phyloP scores from a whole-genome alignment of 2,797 vertebrate species.

The Chromis chromis region DNA sequence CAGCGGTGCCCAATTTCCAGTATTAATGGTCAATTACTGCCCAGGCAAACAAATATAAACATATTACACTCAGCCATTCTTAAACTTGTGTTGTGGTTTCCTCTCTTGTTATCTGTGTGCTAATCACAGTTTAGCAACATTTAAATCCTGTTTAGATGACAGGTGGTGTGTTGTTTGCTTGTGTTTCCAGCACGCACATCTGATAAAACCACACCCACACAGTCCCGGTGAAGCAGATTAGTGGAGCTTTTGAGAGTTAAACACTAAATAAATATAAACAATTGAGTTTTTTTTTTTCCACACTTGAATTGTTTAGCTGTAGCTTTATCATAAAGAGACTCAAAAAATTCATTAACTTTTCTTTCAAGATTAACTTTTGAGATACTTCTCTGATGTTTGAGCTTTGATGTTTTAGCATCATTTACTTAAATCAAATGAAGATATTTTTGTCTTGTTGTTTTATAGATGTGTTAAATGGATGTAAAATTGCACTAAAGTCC shows the following conservation, averaged over 20 bases:
- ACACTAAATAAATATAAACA: background rate
- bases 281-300: too few relatives aligned
- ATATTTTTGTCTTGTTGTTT: background rate
- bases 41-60: too few relatives aligned
- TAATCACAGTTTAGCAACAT: too few relatives aligned
- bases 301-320: too few relatives aligned
- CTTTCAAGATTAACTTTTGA: background rate
- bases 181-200: background rate
- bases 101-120: too few relatives aligned
- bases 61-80: background rate
- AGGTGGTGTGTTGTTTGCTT: slow-evolving; percentile 17
- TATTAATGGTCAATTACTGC: too few relatives aligned
- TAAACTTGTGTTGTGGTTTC: background rate
- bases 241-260: background rate
- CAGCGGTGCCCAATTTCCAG: background rate
- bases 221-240: background rate
- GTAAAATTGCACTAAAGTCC: background rate
- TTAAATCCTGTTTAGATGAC: background rate
- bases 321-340: background rate
- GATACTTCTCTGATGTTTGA: background rate
- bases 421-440: background rate
- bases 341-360: background rate
- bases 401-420: background rate
- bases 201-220: background rate
- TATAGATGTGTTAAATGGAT: background rate